phyloP scores from a whole-genome alignment of 37 sponge, comb jelly and placozoan genomes.

The Mnemiopsis leidyi region DNA sequence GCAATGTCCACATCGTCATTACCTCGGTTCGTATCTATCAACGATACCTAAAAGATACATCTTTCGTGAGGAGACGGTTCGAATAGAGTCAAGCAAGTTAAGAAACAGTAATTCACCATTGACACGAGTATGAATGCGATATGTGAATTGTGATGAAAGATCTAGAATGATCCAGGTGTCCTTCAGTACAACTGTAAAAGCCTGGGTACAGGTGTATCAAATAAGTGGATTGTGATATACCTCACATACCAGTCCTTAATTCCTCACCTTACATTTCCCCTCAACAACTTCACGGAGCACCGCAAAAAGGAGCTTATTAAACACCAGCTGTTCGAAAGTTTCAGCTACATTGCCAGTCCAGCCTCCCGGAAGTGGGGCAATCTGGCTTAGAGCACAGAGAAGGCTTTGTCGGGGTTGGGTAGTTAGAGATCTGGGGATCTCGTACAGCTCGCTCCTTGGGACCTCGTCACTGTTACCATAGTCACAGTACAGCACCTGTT shows the following conservation, averaged over 20 bases:
- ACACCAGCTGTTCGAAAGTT: neutral
- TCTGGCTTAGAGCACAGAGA: neutral
- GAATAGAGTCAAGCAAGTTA: no score
- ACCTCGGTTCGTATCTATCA: slow-evolving; percentile 41
- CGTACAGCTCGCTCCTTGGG: neutral
- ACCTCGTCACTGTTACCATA: neutral
- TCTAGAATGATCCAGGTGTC: no score
- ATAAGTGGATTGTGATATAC: no score
- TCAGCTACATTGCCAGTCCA: neutral
- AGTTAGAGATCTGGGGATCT: neutral
- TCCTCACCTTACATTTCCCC: neutral
- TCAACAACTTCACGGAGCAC: neutral
- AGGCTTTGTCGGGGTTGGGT: neutral
- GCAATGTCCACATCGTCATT: slow-evolving; percentile 16
- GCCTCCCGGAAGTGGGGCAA: neutral
- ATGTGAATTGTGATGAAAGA: no score
- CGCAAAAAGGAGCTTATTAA: neutral
- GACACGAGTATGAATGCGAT: no score
- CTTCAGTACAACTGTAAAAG: no score
- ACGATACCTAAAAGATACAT: neutral
- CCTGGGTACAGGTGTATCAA: no score
- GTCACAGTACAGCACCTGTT: slow-evolving; percentile 52
- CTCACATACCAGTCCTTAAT: no score
- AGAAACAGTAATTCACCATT: no score
- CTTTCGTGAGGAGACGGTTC: no score